These are phyloP conservation scores for Baccha elongata DNA, from an alignment of 2,888 invertebrate genomes.

Conservation along the genomic window DNA sequence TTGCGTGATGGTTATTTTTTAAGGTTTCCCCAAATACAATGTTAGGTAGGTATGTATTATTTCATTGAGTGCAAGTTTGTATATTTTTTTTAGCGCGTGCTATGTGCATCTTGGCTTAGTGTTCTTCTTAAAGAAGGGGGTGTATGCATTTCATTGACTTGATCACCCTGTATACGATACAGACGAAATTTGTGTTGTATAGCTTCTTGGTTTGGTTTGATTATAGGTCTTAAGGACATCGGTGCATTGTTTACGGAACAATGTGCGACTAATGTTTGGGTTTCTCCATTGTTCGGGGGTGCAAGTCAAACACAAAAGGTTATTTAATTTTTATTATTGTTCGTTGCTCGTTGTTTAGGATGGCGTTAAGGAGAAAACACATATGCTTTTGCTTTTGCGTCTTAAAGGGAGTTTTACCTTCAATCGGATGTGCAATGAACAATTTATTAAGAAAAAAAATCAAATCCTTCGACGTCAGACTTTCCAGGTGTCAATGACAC, in stretches of 20 bases:
- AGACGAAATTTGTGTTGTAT: not conserved
- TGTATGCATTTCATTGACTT: slow-evolving; percentile 69
- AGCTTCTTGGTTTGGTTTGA: slow-evolving; percentile 32
- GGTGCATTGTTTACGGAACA: slow-evolving; percentile 66
- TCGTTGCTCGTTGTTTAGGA: slow-evolving; percentile 34
- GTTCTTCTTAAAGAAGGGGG: slow-evolving; percentile 55
- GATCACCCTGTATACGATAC: slow-evolving; percentile 59
- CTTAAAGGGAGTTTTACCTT: slow-evolving; percentile 51
- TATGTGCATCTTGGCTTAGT: slow-evolving; percentile 50
- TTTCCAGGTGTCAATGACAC: slow-evolving; percentile 70
- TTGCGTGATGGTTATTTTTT: slow-evolving; percentile 6
- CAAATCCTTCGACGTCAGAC: slow-evolving; percentile 9
- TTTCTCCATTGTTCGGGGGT: slow-evolving; percentile 69
- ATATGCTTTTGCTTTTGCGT: slow-evolving; percentile 64
- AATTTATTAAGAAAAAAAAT: slow-evolving; percentile 32
- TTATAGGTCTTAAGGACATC: slow-evolving; percentile 52
- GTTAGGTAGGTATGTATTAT: too few relatives aligned
- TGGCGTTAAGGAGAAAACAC: slow-evolving; percentile 65
- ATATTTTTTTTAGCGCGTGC: slow-evolving; percentile 66
- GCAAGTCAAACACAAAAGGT: slow-evolving; percentile 60
- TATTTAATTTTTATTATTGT: slow-evolving; percentile 32
- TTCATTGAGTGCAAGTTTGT: slow-evolving; percentile 26
- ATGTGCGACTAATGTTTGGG: slow-evolving; percentile 72
- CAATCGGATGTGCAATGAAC: slow-evolving; percentile 47
- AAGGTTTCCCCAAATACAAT: slow-evolving; percentile 30